These are phyloP conservation scores for Archips crataeganus DNA, from an alignment of 2,888 invertebrate species.

Conservation along the genomic window DNA sequence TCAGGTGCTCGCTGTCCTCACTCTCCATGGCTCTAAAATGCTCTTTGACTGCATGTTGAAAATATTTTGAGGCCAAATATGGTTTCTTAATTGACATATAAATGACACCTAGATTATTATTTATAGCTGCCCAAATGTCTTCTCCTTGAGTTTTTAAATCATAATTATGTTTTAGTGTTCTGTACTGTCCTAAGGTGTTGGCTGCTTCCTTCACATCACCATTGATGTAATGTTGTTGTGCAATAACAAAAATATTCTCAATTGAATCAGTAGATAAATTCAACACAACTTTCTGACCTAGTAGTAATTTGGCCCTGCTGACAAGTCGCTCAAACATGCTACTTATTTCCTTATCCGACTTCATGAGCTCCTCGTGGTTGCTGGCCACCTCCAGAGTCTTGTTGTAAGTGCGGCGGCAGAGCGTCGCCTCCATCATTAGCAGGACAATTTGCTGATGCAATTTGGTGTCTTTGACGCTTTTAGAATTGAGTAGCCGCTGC, in stretches of 20 bases:
- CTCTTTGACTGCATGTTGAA: conserved; percentile 92
- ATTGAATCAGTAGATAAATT: conserved; percentile 72
- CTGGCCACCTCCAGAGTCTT: conserved; percentile 75
- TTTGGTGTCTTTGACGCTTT: conserved; percentile 72
- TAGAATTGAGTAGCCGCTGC: conserved; percentile 70
- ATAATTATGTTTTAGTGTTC: conserved; percentile 70
- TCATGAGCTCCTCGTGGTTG: conserved; percentile 67
- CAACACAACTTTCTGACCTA: conserved; percentile 65
- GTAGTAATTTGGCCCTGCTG: conserved; percentile 71
- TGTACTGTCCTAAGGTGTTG: conserved; percentile 71
- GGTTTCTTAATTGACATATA: conserved; percentile 93
- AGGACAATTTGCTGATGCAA: conserved; percentile 71
- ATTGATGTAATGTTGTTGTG: conserved; percentile 76
- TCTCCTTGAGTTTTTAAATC: conserved; percentile 76
- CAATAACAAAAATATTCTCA: conserved; percentile 78
- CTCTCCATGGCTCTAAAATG: conserved; percentile 84
- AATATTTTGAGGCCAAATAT: conserved; percentile 91
- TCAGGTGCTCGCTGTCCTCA: conserved; percentile 73
- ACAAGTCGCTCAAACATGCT: conserved; percentile 74
- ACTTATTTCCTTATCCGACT: conserved; percentile 64
- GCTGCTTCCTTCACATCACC: conserved; percentile 77
- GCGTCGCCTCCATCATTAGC: conserved; percentile 73
- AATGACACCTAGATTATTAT: conserved; percentile 93
- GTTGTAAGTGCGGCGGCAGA: conserved; percentile 77
- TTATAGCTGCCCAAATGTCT: conserved; percentile 85